Percentiles rank a stretch among this genome's conserved stretches.
Conservation (phyloP, 2,797 vertebrate species). For the Trematomus bernacchii region DNA sequence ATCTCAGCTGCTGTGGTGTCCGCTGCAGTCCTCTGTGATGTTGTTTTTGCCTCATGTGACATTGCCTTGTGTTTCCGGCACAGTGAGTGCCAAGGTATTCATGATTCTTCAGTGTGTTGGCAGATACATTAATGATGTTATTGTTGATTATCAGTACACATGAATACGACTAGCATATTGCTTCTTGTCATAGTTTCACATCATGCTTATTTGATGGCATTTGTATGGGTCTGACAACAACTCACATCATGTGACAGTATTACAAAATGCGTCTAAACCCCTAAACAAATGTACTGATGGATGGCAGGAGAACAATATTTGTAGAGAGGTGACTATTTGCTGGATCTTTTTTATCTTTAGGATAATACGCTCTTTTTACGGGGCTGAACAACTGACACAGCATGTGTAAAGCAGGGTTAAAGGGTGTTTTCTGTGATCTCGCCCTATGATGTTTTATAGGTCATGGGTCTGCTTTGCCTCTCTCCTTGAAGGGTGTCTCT, state of each 20-base stretch:
- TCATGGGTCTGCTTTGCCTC: constrained; percentile 36
- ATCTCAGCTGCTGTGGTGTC: not conserved
- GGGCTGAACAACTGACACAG: constrained; percentile 16
- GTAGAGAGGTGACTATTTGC: not conserved
- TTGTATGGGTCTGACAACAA: not conserved
- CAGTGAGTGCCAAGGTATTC: not conserved
- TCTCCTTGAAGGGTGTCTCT: not conserved
- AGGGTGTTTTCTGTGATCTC: constrained; percentile 9
- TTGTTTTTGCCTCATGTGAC: constrained; percentile 22
- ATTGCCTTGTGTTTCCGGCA: constrained; percentile 10
- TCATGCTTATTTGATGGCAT: not conserved
- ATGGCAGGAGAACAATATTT: not conserved
- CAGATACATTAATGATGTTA: not conserved
- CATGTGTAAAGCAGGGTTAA: constrained; percentile 21
- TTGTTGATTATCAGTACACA: not conserved
- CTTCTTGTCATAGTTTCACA: not conserved
- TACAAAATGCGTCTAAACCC: constrained; percentile 1
- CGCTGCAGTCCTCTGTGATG: not conserved
- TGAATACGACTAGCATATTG: not conserved
- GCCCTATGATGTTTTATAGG: constrained; percentile 46
- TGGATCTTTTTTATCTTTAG: not conserved
- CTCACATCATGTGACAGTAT: constrained; percentile 9
- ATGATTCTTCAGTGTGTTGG: not conserved
- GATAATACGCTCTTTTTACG: constrained; percentile 1
- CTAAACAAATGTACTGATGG: not conserved